A percentile compares a stretch with the other conserved stretches of the same genome.
Evolutionary conservation across 2,113 vertebrate genomes (phyloP).

Genomic region (Solea solea): DNA sequence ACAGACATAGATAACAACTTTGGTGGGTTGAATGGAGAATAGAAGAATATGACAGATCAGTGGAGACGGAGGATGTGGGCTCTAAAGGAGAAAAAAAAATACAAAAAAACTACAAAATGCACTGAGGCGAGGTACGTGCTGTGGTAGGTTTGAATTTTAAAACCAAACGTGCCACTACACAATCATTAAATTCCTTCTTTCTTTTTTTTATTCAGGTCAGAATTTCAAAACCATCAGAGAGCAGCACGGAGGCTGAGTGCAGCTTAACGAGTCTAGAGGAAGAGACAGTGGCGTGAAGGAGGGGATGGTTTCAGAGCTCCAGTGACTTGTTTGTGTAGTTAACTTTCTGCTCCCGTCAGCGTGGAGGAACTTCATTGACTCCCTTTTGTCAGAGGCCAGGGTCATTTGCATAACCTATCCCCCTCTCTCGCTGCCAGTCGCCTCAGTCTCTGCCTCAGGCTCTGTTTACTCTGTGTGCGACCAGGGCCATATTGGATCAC

Average conservation of each 20-base stretch:
- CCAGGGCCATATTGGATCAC: slow-evolving; percentile 66
- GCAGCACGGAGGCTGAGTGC: slow-evolving; percentile 12
- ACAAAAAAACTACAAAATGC: not conserved
- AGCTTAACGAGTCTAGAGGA: slow-evolving; percentile 32
- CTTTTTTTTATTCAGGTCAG: slow-evolving; percentile 36
- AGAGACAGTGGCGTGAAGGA: slow-evolving; percentile 32
- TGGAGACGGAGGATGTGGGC: not conserved
- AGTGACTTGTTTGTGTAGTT: slow-evolving; percentile 71
- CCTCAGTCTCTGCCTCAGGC: slow-evolving; percentile 50
- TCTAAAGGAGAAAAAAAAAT: not conserved
- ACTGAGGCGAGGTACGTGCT: slow-evolving; percentile 3
- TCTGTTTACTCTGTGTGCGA: slow-evolving; percentile 68
- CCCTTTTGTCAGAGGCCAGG: slow-evolving; percentile 61
- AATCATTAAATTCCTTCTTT: slow-evolving; percentile 14
- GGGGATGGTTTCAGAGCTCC: slow-evolving; percentile 49
- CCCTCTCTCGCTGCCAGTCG: slow-evolving; percentile 58
- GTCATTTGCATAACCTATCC: slow-evolving; percentile 77
- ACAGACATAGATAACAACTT: slow-evolving; percentile 45
- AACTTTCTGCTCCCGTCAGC: slow-evolving; percentile 73
- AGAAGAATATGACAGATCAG: slow-evolving; percentile 29
- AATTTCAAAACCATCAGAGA: slow-evolving; percentile 15
- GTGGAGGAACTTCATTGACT: slow-evolving; percentile 73
- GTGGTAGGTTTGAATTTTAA: not conserved
- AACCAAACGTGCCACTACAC: slow-evolving; percentile 17
- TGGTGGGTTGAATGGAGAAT: slow-evolving; percentile 29